Conservation (phyloP, 2,888 invertebrate genomes). For the Abrostola tripartita region DNA sequence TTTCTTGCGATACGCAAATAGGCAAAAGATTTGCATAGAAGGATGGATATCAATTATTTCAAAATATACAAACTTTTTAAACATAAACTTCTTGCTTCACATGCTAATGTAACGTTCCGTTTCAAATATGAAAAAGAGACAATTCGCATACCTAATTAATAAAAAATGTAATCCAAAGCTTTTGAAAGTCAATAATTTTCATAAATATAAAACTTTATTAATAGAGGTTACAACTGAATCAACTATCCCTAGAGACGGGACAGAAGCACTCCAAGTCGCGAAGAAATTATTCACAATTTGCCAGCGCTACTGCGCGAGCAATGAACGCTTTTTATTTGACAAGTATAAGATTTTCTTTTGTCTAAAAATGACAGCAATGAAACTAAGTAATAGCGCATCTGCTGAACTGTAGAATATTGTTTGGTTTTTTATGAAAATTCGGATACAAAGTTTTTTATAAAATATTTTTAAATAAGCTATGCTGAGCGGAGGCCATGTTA, state of each 20-base stretch:
- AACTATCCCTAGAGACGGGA: conserved; percentile 24
- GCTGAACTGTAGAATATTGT: neutral
- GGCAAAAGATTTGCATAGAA: no score
- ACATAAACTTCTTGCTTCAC: no score
- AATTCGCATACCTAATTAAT: no score
- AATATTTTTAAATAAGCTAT: no score
- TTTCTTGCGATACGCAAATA: no score
- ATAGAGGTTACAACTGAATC: conserved; percentile 38
- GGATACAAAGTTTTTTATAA: no score
- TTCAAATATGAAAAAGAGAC: no score
- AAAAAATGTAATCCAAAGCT: neutral
- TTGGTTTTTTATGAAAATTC: no score
- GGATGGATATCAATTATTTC: no score
- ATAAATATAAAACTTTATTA: conserved; percentile 35
- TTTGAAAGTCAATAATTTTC: conserved; percentile 28
- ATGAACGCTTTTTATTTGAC: conserved; percentile 44
- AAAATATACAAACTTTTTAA: no score
- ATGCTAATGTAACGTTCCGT: no score
- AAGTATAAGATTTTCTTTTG: conserved; percentile 43
- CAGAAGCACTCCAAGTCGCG: conserved; percentile 13
- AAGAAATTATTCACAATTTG: conserved; percentile 50
- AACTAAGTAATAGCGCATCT: conserved; percentile 8
- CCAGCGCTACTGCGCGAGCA: conserved; percentile 32
- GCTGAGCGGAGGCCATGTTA: no score
- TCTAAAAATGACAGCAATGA: conserved; percentile 10